A percentile compares a stretch with the other conserved stretches of the same genome.
Evolutionary conservation across 53 echinoderm and acorn worm species (phyloP).

Genomic region (Hippasteria phrygiana): DNA sequence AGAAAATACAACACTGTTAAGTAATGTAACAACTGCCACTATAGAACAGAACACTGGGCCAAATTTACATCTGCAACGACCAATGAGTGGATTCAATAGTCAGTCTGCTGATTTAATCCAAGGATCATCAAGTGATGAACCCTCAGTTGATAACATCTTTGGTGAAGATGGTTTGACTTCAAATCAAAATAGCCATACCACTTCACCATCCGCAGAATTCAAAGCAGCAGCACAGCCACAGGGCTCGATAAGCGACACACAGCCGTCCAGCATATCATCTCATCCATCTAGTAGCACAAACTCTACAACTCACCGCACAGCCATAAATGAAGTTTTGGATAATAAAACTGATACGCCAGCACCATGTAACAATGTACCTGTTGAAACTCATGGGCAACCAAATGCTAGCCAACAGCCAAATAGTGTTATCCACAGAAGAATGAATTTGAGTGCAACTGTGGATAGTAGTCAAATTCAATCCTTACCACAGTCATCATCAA

Average conservation of each 20-base stretch:
- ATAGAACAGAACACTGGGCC: not conserved
- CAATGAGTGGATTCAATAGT: not conserved
- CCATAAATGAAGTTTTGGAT: too few relatives aligned
- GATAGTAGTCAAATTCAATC: constrained; percentile 21
- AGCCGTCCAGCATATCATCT: not conserved
- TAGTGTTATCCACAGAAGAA: constrained; percentile 32
- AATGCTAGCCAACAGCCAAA: constrained; percentile 16
- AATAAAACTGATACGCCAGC: not conserved
- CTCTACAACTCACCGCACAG: not conserved
- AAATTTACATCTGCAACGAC: not conserved
- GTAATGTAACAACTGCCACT: not conserved
- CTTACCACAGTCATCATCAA: not conserved
- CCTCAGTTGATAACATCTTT: not conserved
- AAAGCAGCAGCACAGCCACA: constrained; percentile 34
- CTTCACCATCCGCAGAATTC: constrained; percentile 43
- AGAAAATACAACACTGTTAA: not conserved
- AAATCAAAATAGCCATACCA: not conserved
- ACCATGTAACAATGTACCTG: not conserved
- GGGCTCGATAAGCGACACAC: not conserved
- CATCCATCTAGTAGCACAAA: not conserved
- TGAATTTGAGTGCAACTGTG: not conserved
- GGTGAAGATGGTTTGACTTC: not conserved
- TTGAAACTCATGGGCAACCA: not conserved
- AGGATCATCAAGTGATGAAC: not conserved
- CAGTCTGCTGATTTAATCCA: not conserved